Evolutionary conservation across 2,797 vertebrate genomes (phyloP).

Genomic region (Melanotaenia parkinsoni): DNA sequence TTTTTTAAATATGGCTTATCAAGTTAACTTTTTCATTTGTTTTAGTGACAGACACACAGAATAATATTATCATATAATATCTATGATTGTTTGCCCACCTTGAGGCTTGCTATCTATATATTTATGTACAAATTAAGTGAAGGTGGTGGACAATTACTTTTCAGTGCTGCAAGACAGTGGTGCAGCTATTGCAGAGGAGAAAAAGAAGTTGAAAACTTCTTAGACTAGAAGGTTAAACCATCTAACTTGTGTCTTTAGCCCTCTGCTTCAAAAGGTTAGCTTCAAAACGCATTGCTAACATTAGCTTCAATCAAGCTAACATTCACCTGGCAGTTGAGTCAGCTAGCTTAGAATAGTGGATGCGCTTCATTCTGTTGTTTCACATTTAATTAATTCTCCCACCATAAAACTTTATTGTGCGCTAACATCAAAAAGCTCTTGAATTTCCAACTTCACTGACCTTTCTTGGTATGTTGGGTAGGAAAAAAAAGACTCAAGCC

Average conservation of each 20-base stretch:
- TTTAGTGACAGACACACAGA: conserved; percentile 72
- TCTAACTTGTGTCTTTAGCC: conserved; percentile 53
- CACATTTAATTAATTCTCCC: conserved; percentile 33
- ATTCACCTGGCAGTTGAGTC: conserved; percentile 30
- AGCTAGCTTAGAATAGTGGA: conserved; percentile 48
- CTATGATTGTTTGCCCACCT: conserved; percentile 76
- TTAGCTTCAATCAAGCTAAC: conserved; percentile 43
- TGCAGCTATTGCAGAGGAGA: conserved; percentile 56
- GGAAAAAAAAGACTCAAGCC: conserved; percentile 40
- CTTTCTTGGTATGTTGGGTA: conserved; percentile 3
- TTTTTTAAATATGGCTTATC: conserved; percentile 87
- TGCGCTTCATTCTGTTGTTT: conserved; percentile 52
- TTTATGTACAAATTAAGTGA: conserved; percentile 80
- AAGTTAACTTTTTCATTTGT: conserved; percentile 70
- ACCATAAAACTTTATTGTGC: conserved; percentile 24
- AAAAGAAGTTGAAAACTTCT: conserved; percentile 68
- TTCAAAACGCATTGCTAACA: conserved; percentile 39
- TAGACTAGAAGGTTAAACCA: conserved; percentile 63
- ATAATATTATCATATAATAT: conserved; percentile 67
- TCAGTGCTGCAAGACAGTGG: conserved; percentile 53
- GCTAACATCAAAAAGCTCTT: conserved; percentile 23
- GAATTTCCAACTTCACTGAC: background rate
- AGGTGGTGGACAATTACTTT: conserved; percentile 52
- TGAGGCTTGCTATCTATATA: conserved; percentile 56
- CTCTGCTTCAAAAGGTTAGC: conserved; percentile 54